Percentiles rank a stretch among this genome's conserved stretches.
Evolutionary conservation across 2,113 vertebrate genomes (phyloP).

Genomic region (Leucosticte australis): DNA sequence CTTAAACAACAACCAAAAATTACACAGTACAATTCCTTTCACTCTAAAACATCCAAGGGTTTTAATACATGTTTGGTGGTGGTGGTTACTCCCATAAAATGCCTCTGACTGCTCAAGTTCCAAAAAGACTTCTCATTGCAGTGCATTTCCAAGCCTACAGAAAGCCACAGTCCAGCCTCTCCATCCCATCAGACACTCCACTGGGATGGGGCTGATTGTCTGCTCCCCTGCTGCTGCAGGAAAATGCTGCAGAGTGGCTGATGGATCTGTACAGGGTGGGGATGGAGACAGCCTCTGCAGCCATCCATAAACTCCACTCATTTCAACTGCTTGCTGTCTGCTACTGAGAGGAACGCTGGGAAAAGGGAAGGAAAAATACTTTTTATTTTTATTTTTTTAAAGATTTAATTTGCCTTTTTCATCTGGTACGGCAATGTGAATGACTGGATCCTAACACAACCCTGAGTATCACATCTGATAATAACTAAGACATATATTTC

Average conservation of each 20-base stretch:
- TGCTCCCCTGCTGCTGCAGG: neutral
- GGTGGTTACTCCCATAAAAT: slow-evolving; percentile 3
- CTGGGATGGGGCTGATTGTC: slow-evolving; percentile 26
- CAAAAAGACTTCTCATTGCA: neutral
- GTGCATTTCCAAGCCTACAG: slow-evolving; percentile 19
- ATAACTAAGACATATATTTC: neutral
- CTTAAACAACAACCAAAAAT: neutral
- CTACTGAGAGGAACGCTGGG: neutral
- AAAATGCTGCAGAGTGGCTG: slow-evolving; percentile 6
- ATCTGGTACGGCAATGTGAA: neutral
- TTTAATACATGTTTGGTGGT: neutral
- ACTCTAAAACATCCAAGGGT: neutral
- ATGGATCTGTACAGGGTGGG: slow-evolving; percentile 31
- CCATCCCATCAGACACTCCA: neutral
- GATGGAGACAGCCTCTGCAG: slow-evolving; percentile 52
- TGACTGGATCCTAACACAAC: neutral
- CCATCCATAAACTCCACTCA: slow-evolving; percentile 65
- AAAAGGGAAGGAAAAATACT: neutral
- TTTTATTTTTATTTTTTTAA: neutral
- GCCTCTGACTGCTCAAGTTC: neutral
- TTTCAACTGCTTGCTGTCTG: slow-evolving; percentile 32
- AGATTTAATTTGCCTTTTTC: neutral
- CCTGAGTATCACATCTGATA: neutral
- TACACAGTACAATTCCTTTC: neutral
- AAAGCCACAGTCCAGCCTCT: neutral